These are phyloP conservation scores for Campoletis sonorensis DNA, from an alignment of 1,140 invertebrate genomes.

Conservation along the genomic window DNA sequence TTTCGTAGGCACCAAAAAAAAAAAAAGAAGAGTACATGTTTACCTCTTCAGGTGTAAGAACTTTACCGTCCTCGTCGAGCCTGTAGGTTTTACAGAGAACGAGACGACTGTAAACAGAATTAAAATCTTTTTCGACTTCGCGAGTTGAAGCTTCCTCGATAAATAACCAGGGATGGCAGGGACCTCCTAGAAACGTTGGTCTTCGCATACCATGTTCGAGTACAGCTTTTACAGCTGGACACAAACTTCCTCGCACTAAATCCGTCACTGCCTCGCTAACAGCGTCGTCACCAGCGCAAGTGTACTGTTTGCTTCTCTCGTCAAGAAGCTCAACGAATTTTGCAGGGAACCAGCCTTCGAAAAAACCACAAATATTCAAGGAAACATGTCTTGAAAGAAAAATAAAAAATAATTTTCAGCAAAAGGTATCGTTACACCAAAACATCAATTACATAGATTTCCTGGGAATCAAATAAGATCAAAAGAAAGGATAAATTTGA, in stretches of 20 bases:
- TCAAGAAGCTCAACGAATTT: conserved; percentile 98
- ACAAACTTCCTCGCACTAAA: conserved; percentile 95
- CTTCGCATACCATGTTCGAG: conserved; percentile 97
- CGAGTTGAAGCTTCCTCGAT: conserved; percentile 97
- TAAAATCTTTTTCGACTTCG: conserved; percentile 98
- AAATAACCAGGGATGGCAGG: conserved; percentile 99
- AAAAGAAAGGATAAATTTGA: too few species aligned
- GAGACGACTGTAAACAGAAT: conserved; percentile 97
- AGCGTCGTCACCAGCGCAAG: conserved; percentile 96
- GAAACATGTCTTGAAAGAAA: conserved; percentile 18
- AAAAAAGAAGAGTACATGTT: background rate
- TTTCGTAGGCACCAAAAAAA: background rate
- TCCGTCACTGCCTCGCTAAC: conserved; percentile 97
- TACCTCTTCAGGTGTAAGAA: conserved; percentile 98
- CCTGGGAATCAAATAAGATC: too few species aligned
- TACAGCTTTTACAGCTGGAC: conserved; percentile 95
- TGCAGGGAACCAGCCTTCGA: conserved; percentile 97
- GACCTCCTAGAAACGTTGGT: conserved; percentile 89
- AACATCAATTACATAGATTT: too few species aligned
- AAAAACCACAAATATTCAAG: background rate
- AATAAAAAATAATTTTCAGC: too few species aligned
- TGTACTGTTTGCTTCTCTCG: conserved; percentile 97
- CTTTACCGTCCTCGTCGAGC: conserved; percentile 99
- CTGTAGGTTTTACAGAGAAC: conserved; percentile 99
- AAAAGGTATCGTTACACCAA: too few species aligned